These are phyloP conservation scores for Cantharis lateralis DNA, from an alignment of 2,888 invertebrate genomes.

Conservation along the genomic window DNA sequence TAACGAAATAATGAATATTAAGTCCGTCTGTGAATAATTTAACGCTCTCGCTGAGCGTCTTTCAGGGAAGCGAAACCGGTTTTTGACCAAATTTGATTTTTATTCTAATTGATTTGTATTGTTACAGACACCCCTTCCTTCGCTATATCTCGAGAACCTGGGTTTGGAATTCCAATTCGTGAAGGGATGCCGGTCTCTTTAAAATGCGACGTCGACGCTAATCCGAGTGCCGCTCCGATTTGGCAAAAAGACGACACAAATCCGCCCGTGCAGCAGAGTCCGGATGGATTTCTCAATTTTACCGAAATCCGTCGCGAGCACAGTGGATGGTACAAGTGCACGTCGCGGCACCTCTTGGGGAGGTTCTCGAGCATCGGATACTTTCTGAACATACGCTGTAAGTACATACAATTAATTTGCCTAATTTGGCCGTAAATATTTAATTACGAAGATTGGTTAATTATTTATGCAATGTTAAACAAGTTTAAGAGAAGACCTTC, in stretches of 20 bases:
- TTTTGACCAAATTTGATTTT: background rate
- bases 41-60: background rate
- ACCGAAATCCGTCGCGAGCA: constrained; percentile 77
- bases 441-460: background rate
- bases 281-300: constrained; percentile 85
- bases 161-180: constrained; percentile 85
- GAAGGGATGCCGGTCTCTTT: constrained; percentile 89
- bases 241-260: constrained; percentile 71
- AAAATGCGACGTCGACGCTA: constrained; percentile 92
- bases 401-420: constrained; percentile 52
- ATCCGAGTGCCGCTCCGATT: constrained; percentile 82
- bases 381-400: constrained; percentile 86
- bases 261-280: constrained; percentile 67
- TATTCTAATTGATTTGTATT: background rate
- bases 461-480: background rate
- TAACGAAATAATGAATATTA: background rate
- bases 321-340: constrained; percentile 93
- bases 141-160: constrained; percentile 90
- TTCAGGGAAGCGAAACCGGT: background rate
- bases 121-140: constrained; percentile 87
- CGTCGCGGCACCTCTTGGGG: constrained; percentile 80
- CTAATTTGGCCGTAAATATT: background rate
- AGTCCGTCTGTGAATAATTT: background rate
- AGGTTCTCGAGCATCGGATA: constrained; percentile 90
- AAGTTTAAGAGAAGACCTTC: background rate